Evolutionary conservation across 2,888 invertebrate genomes (phyloP).

Genomic region (Antitype chi): DNA sequence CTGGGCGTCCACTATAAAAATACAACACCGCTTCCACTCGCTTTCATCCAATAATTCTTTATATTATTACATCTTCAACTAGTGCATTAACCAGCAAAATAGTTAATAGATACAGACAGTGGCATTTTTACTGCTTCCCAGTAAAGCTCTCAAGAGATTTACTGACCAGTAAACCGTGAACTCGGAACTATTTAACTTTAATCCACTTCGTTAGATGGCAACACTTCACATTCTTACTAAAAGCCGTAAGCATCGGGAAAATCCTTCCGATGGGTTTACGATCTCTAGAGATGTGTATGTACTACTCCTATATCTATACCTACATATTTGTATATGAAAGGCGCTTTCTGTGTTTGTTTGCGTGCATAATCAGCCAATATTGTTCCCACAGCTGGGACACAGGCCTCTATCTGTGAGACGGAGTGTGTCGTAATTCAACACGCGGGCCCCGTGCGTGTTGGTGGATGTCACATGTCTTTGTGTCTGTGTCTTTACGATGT

Average conservation of each 20-base stretch:
- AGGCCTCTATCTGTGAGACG: too few relatives aligned
- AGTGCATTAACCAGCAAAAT: background rate
- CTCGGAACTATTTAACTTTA: constrained; percentile 39
- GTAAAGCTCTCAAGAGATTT: constrained; percentile 24
- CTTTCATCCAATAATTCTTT: background rate
- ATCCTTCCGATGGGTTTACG: constrained; percentile 35
- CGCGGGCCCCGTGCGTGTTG: too few relatives aligned
- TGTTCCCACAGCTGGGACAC: too few relatives aligned
- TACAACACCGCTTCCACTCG: too few relatives aligned
- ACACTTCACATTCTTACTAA: constrained; percentile 25
- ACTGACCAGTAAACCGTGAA: constrained; percentile 29
- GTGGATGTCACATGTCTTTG: too few relatives aligned
- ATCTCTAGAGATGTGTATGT: constrained; percentile 18
- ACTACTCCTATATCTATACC: too few relatives aligned
- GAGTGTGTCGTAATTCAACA: too few relatives aligned
- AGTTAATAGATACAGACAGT: background rate
- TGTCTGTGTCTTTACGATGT: too few relatives aligned
- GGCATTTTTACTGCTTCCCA: constrained; percentile 23
- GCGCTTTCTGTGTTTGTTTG: background rate
- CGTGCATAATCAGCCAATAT: too few relatives aligned
- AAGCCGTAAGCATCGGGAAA: constrained; percentile 29
- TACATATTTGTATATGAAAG: background rate
- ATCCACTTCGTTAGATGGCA: constrained; percentile 46
- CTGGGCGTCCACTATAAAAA: background rate
- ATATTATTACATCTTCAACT: background rate